phyloP scores from a whole-genome alignment of 2,113 vertebrate species.

The Tetrax tetrax region DNA sequence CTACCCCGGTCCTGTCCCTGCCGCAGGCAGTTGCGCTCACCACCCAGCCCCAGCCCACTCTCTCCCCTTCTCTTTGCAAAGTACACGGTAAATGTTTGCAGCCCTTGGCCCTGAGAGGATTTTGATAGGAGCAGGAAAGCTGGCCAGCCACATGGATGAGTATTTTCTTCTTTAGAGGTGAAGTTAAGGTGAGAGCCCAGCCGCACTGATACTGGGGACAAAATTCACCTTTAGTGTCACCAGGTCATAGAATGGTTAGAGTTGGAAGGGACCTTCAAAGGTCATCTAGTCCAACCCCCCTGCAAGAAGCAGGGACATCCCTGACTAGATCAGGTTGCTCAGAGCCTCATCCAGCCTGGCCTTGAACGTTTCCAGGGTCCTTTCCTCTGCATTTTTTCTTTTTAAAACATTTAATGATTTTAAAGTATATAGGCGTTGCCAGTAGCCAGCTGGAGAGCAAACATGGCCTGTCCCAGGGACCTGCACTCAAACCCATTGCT shows the following conservation, averaged over 20 bases:
- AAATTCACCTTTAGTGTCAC: not conserved
- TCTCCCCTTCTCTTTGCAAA: not conserved
- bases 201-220: fast-evolving
- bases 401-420: not conserved
- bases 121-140: not conserved
- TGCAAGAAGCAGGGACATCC: too few species aligned
- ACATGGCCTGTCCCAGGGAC: not conserved
- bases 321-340: too few species aligned
- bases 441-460: not conserved
- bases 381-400: not conserved
- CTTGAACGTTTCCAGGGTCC: too few species aligned
- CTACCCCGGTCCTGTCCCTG: fast-evolving
- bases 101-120: not conserved
- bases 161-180: not conserved
- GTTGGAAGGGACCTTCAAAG: too few species aligned
- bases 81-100: not conserved
- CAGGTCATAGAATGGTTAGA: too few species aligned
- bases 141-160: not conserved
- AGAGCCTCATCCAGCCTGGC: too few species aligned
- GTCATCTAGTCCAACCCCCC: too few species aligned
- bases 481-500: not conserved
- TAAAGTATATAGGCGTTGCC: not conserved
- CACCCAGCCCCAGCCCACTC: not conserved
- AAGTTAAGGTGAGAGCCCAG: not conserved
- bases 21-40: fast-evolving